Conservation (phyloP, 2,797 vertebrate genomes). For the Phoxinus dragarum region DNA sequence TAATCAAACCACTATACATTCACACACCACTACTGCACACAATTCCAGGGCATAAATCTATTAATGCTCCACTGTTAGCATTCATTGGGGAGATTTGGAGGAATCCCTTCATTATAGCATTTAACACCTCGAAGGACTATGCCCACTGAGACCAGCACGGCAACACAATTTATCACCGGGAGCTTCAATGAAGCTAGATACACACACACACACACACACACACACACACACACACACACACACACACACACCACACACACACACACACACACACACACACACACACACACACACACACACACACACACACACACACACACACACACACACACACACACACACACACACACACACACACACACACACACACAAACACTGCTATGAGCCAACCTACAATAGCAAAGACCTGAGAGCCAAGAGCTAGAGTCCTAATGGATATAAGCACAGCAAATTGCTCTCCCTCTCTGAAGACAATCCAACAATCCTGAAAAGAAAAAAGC, state of each 20-base stretch:
- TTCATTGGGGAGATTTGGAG: constrained; percentile 63
- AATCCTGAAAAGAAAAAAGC: constrained; percentile 13
- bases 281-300: constrained; percentile 4
- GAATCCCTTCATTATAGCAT: constrained; percentile 78
- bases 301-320: constrained; percentile 50
- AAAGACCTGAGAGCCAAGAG: constrained; percentile 46
- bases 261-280: constrained; percentile 43
- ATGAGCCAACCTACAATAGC: constrained; percentile 46
- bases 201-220: constrained; percentile 24
- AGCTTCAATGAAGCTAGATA: constrained; percentile 68
- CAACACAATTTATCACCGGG: constrained; percentile 73
- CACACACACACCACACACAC: constrained; percentile 37
- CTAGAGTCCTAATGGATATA: constrained; percentile 32
- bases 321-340: background rate
- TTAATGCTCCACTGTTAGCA: constrained; percentile 69
- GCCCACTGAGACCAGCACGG: constrained; percentile 69
- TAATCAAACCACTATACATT: constrained; percentile 31
- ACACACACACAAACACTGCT: constrained; percentile 44
- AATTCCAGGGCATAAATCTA: constrained; percentile 72
- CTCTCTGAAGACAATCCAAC: constrained; percentile 41
- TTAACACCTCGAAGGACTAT: constrained; percentile 72
- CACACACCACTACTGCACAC: constrained; percentile 36
- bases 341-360: background rate
- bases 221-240: constrained; percentile 33
- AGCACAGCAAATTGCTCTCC: constrained; percentile 42